Evolutionary conservation across 2,888 invertebrate species (phyloP).

Genomic region (Ligdia adustata): DNA sequence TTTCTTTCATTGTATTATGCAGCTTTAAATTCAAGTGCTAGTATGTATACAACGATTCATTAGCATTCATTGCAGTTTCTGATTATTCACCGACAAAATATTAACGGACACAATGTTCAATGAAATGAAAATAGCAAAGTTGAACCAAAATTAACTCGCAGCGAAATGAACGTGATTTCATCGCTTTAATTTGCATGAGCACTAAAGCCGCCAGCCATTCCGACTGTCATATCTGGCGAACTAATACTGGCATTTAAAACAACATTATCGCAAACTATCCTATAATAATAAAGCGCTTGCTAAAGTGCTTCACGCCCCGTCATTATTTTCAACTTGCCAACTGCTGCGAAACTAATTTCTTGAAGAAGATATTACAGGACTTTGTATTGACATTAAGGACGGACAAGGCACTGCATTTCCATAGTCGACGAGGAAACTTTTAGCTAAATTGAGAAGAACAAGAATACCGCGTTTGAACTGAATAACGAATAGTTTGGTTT

Average conservation of each 20-base stretch:
- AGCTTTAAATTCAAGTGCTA: too few species aligned
- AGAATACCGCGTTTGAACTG: too few species aligned
- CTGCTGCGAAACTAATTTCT: slow-evolving; percentile 17
- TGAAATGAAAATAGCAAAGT: slow-evolving; percentile 12
- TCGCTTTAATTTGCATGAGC: slow-evolving; percentile 2
- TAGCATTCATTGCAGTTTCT: background rate
- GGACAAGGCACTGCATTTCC: slow-evolving; percentile 28
- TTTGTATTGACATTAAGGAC: slow-evolving; percentile 29
- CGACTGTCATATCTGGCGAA: slow-evolving; percentile 6
- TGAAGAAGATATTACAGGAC: slow-evolving; percentile 15
- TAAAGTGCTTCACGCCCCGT: slow-evolving; percentile 1
- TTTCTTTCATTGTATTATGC: too few species aligned
- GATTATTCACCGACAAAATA: background rate
- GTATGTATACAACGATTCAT: too few species aligned
- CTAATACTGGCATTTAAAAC: slow-evolving; percentile 6
- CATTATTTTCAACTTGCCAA: slow-evolving; percentile 16
- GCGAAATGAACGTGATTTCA: slow-evolving; percentile 4
- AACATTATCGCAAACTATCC: slow-evolving; percentile 12
- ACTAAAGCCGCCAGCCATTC: background rate
- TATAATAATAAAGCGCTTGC: slow-evolving; percentile 2
- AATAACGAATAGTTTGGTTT: too few species aligned
- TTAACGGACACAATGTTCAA: background rate
- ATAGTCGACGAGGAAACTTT: slow-evolving; percentile 35
- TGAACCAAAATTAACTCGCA: slow-evolving; percentile 7
- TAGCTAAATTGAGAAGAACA: slow-evolving; percentile 6